These are phyloP conservation scores for Apotomis capreana DNA, from an alignment of 2,888 invertebrate genomes.

Conservation along the genomic window DNA sequence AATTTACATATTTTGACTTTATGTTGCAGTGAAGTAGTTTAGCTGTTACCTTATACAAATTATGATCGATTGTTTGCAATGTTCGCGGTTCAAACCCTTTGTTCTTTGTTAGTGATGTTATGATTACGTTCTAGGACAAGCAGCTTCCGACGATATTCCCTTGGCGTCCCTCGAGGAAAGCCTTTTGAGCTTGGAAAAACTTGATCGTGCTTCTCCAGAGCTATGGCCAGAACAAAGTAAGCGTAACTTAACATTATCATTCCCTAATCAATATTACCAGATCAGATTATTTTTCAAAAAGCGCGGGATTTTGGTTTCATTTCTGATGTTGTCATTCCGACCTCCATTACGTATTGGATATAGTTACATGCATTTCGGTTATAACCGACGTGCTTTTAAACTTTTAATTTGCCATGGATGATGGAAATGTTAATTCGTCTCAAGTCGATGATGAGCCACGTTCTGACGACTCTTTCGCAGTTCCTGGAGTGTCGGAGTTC, in stretches of 20 bases:
- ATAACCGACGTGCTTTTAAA: constrained; percentile 72
- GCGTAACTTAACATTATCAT: constrained; percentile 53
- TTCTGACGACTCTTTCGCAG: constrained; percentile 81
- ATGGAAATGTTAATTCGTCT: constrained; percentile 57
- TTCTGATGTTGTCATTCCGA: constrained; percentile 73
- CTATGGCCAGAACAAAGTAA: constrained; percentile 98
- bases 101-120: constrained; percentile 23
- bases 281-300: constrained; percentile 65
- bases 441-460: constrained; percentile 61
- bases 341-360: constrained; percentile 53
- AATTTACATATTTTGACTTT: constrained; percentile 6
- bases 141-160: constrained; percentile 77
- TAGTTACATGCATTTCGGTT: constrained; percentile 66
- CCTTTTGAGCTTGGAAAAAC: constrained; percentile 93
- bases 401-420: constrained; percentile 66
- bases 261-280: constrained; percentile 6
- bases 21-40: constrained; percentile 11
- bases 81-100: background rate
- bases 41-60: background rate
- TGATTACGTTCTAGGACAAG: constrained; percentile 66
- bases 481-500: constrained; percentile 95
- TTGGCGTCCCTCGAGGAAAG: constrained; percentile 86
- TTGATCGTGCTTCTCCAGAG: constrained; percentile 97
- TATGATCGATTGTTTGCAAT: background rate
- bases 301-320: constrained; percentile 67